These are phyloP conservation scores for Lycocorax pyrrhopterus DNA, from an alignment of 2,113 vertebrate species.

Conservation along the genomic window DNA sequence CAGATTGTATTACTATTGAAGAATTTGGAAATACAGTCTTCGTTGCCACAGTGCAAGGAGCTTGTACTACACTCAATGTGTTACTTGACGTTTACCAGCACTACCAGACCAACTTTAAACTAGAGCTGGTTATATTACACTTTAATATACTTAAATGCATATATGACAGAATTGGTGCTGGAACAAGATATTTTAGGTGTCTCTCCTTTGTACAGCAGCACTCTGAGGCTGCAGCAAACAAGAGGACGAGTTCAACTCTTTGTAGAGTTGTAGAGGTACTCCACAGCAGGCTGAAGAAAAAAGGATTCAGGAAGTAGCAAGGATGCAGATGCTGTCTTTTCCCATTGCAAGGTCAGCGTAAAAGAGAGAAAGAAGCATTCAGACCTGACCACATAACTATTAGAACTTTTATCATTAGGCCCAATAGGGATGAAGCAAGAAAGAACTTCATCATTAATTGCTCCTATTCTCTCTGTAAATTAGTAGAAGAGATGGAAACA, in stretches of 20 bases:
- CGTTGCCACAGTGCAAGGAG: neutral
- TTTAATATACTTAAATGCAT: neutral
- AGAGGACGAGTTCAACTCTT: neutral
- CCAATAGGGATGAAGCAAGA: neutral
- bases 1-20: neutral
- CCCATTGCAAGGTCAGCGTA: neutral
- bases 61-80: neutral
- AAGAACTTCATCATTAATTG: neutral
- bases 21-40: neutral
- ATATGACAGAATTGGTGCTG: neutral
- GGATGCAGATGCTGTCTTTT: neutral
- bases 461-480: neutral
- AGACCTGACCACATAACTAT: fast-evolving
- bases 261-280: neutral
- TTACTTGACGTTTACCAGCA: neutral
- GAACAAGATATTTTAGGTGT: neutral
- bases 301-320: neutral
- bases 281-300: neutral
- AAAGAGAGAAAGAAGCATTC: neutral
- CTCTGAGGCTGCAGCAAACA: neutral
- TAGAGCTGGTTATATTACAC: neutral
- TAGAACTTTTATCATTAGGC: neutral
- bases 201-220: neutral
- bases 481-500: neutral
- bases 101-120: neutral